A percentile compares a stretch with the other conserved stretches of the same genome.
phyloP scores from a whole-genome alignment of 2,888 invertebrate species.

The Phyto melanocephala region DNA sequence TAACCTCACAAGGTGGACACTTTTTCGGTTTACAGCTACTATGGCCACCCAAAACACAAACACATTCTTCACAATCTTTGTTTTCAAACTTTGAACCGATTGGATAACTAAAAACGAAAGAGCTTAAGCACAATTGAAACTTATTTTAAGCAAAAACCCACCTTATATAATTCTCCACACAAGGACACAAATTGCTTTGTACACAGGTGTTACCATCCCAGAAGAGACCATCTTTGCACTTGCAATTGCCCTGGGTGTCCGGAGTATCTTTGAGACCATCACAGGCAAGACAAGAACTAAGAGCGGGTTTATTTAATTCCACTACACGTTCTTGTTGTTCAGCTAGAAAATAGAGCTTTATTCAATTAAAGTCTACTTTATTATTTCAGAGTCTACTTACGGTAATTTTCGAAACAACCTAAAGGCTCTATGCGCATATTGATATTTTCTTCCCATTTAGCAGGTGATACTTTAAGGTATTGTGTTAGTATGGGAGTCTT shows the following conservation, averaged over 20 bases:
- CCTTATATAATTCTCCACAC: constrained; percentile 84
- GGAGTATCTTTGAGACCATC: constrained; percentile 68
- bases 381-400: constrained; percentile 78
- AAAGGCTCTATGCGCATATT: constrained; percentile 87
- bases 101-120: constrained; percentile 81
- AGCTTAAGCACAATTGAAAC: neutral
- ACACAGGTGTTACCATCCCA: constrained; percentile 89
- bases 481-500: constrained; percentile 86
- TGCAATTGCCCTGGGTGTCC: constrained; percentile 77
- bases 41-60: constrained; percentile 87
- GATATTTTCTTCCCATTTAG: constrained; percentile 86
- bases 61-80: constrained; percentile 87
- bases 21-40: constrained; percentile 85
- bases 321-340: constrained; percentile 68
- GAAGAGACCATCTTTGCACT: constrained; percentile 81
- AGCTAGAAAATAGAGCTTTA: constrained; percentile 63
- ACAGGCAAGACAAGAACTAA: constrained; percentile 81
- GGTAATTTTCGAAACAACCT: constrained; percentile 88
- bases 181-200: constrained; percentile 86
- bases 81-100: constrained; percentile 86
- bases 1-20: constrained; percentile 82
- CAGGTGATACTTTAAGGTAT: constrained; percentile 85
- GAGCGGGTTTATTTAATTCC: constrained; percentile 57
- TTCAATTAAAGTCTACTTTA: neutral
- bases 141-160: constrained; percentile 74